Base-by-base conservation (phyloP, 2,888 invertebrate genomes). In the Erpobdella octoculata region DNA sequence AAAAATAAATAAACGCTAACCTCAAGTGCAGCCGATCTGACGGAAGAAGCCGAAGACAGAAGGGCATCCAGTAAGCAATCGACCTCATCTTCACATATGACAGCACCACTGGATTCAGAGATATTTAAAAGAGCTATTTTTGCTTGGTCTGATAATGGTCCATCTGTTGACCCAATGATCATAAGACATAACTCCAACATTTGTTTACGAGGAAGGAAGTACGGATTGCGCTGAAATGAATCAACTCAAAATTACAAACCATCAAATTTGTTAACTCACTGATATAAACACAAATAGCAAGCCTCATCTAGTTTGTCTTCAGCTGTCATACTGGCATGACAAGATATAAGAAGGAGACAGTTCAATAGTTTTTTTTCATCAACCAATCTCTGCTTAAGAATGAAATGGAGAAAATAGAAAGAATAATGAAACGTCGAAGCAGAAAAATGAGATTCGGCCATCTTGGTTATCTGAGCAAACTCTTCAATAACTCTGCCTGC, bases 361-460 rank as follows among this genome's bases (percentile, higher is more conserved):
- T 81, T 79, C 0, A 77, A 74, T 68, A 81, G 76, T 0, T 79
- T 71, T 1, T 73, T 74, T 15, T 79, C 78, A 4, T 48, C 53
- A 12, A 71, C 36, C 5, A 58, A 53, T 15, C 15, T 33, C 15
- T 25, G 33, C 58, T 46, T 48, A 58, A 83, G 73, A 64, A 81
- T 77, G 61, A 76, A 76, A 36, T 77, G 88, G 4, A 94, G 82
- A 77, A 93, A 86, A 18, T 90, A 89, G 82, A 92, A 93, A 15
- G 88, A 86, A 80, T 90, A 94, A 78, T 90, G 89, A 84, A 93
- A 92, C 0, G 89, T 89, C 1, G 92, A 89, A 0, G 89, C 89
- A 0, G 87, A 86, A 77, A 90, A 67, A 1, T 64, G 53, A 36
- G 70, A 48, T 9, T 46, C 64, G 46, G 48, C 33, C 18, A 31